Evolutionary conservation across 2,113 vertebrate genomes (phyloP).

Genomic region (Xenopus borealis): DNA sequence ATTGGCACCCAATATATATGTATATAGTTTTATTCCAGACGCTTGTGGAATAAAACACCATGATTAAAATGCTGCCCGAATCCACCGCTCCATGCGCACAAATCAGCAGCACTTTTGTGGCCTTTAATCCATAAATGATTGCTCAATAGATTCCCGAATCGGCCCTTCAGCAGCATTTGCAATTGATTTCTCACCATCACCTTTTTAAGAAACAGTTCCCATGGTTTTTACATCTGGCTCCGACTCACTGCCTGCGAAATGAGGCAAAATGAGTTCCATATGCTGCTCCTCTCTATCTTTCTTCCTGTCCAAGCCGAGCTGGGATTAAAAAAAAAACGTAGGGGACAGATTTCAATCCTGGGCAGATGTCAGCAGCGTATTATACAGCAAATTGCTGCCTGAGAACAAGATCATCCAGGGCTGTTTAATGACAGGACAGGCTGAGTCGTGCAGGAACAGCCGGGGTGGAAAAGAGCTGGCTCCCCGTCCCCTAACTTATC

Average conservation of each 20-base stretch:
- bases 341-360: conserved; percentile 39
- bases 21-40: too few relatives aligned
- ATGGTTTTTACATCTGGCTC: conserved; percentile 63
- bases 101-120: not conserved
- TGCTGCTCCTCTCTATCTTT: conserved; percentile 58
- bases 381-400: conserved; percentile 38
- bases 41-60: too few relatives aligned
- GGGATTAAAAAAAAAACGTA: conserved; percentile 43
- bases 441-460: too few relatives aligned
- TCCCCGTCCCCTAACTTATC: too few relatives aligned
- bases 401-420: too few relatives aligned
- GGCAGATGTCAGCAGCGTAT: conserved; percentile 46
- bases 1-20: too few relatives aligned
- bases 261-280: conserved; percentile 78
- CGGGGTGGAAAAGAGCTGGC: too few relatives aligned
- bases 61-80: too few relatives aligned
- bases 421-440: too few relatives aligned
- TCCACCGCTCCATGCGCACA: too few relatives aligned
- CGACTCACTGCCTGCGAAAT: conserved; percentile 68
- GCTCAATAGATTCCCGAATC: not conserved
- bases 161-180: conserved; percentile 28
- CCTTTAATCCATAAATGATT: not conserved
- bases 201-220: conserved; percentile 65
- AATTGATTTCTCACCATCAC: conserved; percentile 58
- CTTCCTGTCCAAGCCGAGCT: conserved; percentile 52